Conservation (phyloP, 2,113 vertebrate genomes). For the Copsychus sechellarum region DNA sequence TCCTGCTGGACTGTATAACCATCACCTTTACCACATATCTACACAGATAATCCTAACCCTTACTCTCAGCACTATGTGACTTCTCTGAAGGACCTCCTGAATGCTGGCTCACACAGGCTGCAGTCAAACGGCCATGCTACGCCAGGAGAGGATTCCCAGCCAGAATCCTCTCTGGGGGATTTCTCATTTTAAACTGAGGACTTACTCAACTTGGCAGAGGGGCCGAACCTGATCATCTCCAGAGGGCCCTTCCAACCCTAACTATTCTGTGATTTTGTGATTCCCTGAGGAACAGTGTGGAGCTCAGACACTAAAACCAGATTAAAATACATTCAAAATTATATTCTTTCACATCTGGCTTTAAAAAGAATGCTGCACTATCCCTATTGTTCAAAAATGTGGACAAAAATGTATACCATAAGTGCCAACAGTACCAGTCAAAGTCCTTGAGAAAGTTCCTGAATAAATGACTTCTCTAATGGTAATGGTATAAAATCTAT, state of each 20-base stretch:
- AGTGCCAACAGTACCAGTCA: neutral
- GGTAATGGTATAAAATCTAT: neutral
- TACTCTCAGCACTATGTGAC: accelerated
- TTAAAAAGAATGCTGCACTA: neutral
- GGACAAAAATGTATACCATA: neutral
- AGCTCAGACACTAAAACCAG: neutral
- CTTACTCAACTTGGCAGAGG: neutral
- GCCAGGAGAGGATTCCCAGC: neutral
- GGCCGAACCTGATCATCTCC: neutral
- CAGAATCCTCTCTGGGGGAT: neutral
- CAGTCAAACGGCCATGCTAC: neutral
- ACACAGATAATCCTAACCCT: neutral
- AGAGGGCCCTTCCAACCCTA: neutral
- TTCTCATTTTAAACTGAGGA: neutral
- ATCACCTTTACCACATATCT: accelerated
- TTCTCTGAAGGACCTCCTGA: neutral
- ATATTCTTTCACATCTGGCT: neutral
- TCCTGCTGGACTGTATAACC: neutral
- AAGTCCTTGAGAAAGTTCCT: neutral
- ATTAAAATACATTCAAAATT: neutral
- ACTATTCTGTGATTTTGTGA: neutral
- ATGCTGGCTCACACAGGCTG: neutral
- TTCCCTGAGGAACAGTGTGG: neutral
- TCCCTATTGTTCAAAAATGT: neutral
- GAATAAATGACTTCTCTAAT: neutral